Base-by-base conservation (phyloP, 2,113 vertebrate genomes). In the Tonatia bakeri region DNA sequence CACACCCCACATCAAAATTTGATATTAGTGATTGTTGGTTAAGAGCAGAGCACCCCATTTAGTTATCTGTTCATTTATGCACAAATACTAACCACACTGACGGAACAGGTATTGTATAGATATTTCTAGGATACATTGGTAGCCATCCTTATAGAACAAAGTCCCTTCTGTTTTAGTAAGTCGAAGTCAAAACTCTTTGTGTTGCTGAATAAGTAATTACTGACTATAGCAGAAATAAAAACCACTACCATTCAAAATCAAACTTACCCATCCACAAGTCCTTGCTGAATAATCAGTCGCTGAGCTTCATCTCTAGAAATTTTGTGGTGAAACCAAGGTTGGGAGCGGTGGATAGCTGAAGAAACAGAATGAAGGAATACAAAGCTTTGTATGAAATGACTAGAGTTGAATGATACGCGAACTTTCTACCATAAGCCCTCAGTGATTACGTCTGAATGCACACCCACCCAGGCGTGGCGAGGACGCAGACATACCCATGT, bases 301-400 rank as follows among this genome's bases (percentile, higher is more conserved):
- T 99, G 99, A 97, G 99, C 99, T 81, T 99, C 99, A 13, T 99
- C 99, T 97, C 99, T 99, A 85, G 99, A 99, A 97, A 99, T 99
- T 98, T 99, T 99, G 95, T 99, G 99, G 97, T 99, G 99, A 98
- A 99, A 99, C 99, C 99, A 99, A 1, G 99, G 98, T 97, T 99
- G 99, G 93, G 99, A 98, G 97, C 98, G 98, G 96, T 99, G 99
- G 94, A 99, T 98, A 64, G 98, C 99, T 99, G 91, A 12, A 95
- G 93, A 97, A 96, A 96, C 45, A 93, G 97, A 64, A 67, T 2
- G 9, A 20, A 92, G 11, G 80, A 15, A 69, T 73, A 93, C 92
- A 69, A 96, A 94, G 94, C 77, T 61, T 7, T 92, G 75, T 92
- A 40, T 69, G 54, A 93, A 83, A 77, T 47, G 24, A 72, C 17